phyloP scores from a whole-genome alignment of 1,140 invertebrate species.

The Micrasema minimum region DNA sequence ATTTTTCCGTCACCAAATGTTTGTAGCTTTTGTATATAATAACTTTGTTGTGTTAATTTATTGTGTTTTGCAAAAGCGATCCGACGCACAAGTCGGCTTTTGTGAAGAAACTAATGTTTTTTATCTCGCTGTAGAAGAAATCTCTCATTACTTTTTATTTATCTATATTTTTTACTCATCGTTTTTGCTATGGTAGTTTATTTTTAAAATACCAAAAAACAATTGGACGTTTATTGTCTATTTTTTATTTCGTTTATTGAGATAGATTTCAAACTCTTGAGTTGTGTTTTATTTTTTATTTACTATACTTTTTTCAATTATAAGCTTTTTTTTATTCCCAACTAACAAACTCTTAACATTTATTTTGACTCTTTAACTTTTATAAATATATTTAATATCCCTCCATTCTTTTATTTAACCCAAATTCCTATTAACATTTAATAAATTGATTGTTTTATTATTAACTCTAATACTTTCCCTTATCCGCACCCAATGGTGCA shows the following conservation, averaged over 20 bases:
- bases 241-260: not conserved
- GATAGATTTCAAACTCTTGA: not conserved
- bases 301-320: not conserved
- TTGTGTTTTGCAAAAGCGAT: slow-evolving; percentile 13
- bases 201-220: not conserved
- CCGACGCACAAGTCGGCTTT: not conserved
- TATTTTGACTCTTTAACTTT: too few relatives aligned
- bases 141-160: slow-evolving; percentile 4
- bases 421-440: too few relatives aligned
- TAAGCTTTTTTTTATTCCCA: not conserved
- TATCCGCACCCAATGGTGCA: too few relatives aligned
- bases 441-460: too few relatives aligned
- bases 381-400: too few relatives aligned
- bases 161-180: not conserved
- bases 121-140: slow-evolving; percentile 15
- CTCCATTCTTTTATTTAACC: too few relatives aligned
- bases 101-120: slow-evolving; percentile 8
- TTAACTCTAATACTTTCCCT: too few relatives aligned
- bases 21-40: slow-evolving; percentile 36
- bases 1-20: not conserved
- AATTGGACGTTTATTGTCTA: not conserved
- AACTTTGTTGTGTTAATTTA: slow-evolving; percentile 29
- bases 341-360: too few relatives aligned
- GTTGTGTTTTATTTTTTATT: slow-evolving; percentile 9
- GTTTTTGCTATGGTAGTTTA: not conserved